Percentiles rank a stretch among this genome's conserved stretches.
These are phyloP conservation scores for Clunio marinus DNA, from an alignment of 2,888 invertebrate genomes.

Conservation along the genomic window DNA sequence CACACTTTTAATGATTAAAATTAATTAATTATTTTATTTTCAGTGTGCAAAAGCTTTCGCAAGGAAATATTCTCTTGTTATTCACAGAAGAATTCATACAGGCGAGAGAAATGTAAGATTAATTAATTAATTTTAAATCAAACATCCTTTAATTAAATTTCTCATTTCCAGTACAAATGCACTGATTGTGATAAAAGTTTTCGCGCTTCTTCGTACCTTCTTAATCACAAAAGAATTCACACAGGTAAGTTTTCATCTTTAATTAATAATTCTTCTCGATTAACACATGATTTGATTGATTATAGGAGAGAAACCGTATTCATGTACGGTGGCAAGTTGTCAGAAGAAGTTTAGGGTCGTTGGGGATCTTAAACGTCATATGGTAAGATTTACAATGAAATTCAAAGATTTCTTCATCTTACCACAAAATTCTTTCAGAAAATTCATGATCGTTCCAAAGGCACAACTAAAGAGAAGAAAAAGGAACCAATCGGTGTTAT, in stretches of 20 bases:
- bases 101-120: slow-evolving; percentile 64
- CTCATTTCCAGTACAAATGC: slow-evolving; percentile 64
- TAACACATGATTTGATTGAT: slow-evolving; percentile 11
- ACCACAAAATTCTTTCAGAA: slow-evolving; percentile 45
- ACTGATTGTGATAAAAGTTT: slow-evolving; percentile 79
- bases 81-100: slow-evolving; percentile 81
- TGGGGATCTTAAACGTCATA: slow-evolving; percentile 78
- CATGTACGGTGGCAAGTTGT: slow-evolving; percentile 61
- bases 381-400: slow-evolving; percentile 43
- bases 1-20: slow-evolving; percentile 47
- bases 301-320: slow-evolving; percentile 69
- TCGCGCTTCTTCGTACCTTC: slow-evolving; percentile 78
- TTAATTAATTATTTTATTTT: not conserved
- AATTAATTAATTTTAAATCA: not conserved
- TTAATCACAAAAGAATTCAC: slow-evolving; percentile 78
- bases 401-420: not conserved
- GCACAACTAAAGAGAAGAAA: not conserved
- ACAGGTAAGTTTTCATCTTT: slow-evolving; percentile 54
- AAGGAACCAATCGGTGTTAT: not conserved
- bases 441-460: slow-evolving; percentile 57
- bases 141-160: too few species aligned
- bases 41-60: slow-evolving; percentile 28
- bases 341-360: slow-evolving; percentile 77
- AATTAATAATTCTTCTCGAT: not conserved
- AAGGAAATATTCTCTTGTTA: slow-evolving; percentile 72